Evolutionary conservation across 2,797 vertebrate species (phyloP), one percentile per base, ranked within the genome.

Genomic region (Cichlasoma orientale): DNA sequence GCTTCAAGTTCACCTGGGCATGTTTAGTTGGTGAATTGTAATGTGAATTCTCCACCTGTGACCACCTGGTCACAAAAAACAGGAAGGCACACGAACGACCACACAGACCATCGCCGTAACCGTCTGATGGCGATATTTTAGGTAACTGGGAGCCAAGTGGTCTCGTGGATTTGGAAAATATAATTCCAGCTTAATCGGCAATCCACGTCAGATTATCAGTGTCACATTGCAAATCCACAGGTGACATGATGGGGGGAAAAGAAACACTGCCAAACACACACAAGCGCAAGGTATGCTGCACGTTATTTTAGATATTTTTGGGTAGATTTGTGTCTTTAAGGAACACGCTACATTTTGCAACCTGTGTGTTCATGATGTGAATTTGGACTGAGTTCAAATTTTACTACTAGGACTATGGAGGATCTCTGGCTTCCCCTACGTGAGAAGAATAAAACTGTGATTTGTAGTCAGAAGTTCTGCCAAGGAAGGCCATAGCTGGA

Each of bases 381-480:
- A 90, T 88, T 92, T 93, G 86, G 87, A 92, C 70, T 53, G 68
- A 80, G 86, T 92, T 90, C 89, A 91, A 66, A 74, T 88, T 86
- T 79, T 66, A 82, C 81, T 52, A 33, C 71, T 13, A 87, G 84
- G 72, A 78, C 89, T 83, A 27, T 57, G 44, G 72, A 82, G 77
- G 89, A 88, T 90, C 90, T 85, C 83, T 86, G 86, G 84, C 85
- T 85, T 92, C 84, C 89, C 87, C 77, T 82, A 83, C 90, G 88
- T 92, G 85, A 84, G 90, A 56, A 79, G 86, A 90, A 90, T 90
- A 88, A 90, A 89, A 91, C 69, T 82, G 79, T 86, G 84, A 89
- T 89, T 91, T 89, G 79, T 76, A 86, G 85, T 86, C 82, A 90
- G 88, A 91, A 86, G 86, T 90, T 91, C 78, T 89, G 90, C 84